Conservation (phyloP, 2,797 vertebrate genomes). For the Delichon dasypus region DNA sequence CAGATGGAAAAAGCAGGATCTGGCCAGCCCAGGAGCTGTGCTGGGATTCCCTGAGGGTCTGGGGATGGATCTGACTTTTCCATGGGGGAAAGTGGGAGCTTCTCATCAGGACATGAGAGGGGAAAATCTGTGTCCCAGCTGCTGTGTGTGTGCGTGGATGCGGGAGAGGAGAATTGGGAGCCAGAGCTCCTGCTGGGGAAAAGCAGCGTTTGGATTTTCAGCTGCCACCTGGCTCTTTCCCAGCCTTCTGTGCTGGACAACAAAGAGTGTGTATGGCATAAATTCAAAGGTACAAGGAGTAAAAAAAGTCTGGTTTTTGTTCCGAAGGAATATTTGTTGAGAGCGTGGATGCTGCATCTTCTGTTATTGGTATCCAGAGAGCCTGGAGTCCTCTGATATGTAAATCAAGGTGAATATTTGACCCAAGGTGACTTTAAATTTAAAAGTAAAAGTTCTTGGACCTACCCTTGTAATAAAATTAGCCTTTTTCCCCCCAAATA, state of each 20-base stretch:
- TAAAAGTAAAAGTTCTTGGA: conserved; percentile 1
- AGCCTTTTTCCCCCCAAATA: neutral
- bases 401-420: conserved; percentile 1
- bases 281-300: neutral
- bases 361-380: neutral
- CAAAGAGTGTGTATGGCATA: neutral
- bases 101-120: neutral
- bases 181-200: neutral
- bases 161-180: neutral
- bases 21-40: neutral
- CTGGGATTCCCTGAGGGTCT: neutral
- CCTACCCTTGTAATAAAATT: conserved; percentile 27
- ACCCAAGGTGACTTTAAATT: neutral
- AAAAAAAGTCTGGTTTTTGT: neutral
- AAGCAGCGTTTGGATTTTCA: neutral
- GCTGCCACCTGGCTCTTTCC: neutral
- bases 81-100: neutral
- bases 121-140: rapidly evolving
- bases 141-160: rapidly evolving
- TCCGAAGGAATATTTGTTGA: neutral
- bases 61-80: neutral
- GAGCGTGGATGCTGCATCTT: neutral
- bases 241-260: neutral
- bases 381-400: neutral
- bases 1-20: neutral